phyloP scores from a whole-genome alignment of 1,140 invertebrate genomes.

The Drosophila asahinai region DNA sequence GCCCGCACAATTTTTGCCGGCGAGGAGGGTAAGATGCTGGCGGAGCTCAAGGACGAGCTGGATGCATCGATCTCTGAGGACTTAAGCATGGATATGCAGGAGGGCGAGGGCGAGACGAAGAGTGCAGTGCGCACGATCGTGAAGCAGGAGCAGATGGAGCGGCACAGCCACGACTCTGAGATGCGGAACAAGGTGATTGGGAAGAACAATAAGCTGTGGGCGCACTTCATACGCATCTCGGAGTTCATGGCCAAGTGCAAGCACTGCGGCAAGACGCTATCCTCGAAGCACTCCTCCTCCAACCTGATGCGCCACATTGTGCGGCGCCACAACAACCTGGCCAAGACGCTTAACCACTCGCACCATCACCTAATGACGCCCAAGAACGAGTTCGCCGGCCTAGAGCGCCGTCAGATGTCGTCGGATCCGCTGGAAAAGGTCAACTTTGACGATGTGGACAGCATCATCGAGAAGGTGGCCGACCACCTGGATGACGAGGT shows the following conservation, averaged over 20 bases:
- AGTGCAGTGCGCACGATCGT: constrained; percentile 61
- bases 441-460: constrained; percentile 74
- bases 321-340: constrained; percentile 65
- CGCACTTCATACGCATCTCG: constrained; percentile 71
- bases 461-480: constrained; percentile 72
- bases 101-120: constrained; percentile 65
- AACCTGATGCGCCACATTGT: constrained; percentile 77
- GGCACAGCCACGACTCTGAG: constrained; percentile 37
- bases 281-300: constrained; percentile 73
- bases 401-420: constrained; percentile 45
- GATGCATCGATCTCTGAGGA: constrained; percentile 63
- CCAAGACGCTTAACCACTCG: constrained; percentile 64
- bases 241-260: constrained; percentile 76
- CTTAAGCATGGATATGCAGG: constrained; percentile 41
- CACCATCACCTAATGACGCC: constrained; percentile 64
- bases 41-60: constrained; percentile 63
- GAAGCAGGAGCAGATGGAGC: constrained; percentile 50
- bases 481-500: constrained; percentile 74
- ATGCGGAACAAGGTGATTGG: constrained; percentile 70
- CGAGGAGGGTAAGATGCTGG: constrained; percentile 73
- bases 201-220: constrained; percentile 75
- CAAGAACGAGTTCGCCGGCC: constrained; percentile 46
- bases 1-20: constrained; percentile 65
- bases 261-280: constrained; percentile 71
- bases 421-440: constrained; percentile 70